Base-by-base conservation (phyloP, 1,140 invertebrate species). In the Frieseomelitta varia region DNA sequence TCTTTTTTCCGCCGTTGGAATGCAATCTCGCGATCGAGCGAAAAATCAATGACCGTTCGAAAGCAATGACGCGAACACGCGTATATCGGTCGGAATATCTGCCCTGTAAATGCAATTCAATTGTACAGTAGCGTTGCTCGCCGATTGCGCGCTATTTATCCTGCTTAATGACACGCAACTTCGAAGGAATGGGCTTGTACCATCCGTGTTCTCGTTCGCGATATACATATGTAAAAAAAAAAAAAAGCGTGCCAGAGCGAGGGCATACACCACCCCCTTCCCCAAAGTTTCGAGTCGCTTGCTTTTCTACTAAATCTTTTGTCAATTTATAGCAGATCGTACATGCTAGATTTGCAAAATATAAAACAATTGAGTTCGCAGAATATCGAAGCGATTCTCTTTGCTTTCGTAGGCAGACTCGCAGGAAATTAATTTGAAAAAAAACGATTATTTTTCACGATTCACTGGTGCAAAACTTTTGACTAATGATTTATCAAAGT, bases 31-130 rank as follows among this genome's bases (percentile, higher is more conserved):
- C 72, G 71, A 76, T 61, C 74, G 58, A 39, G 34, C 56, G 58
- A 77, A 77, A 77, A 77, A 77, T 77, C 75, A 24, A 63, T 77
- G 34, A 24, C 51, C 21, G 51, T 74, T 56, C 72, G 72, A 74
- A 55, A 74, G 19, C 72, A 74, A 74, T 55, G 72, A 74, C 51
- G 53, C 51, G 51, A 21, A 30, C 51, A 30, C n/a, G 17, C 21
- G 74, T 58, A 58, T 55, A 65, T 47, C 74, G 56, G 21, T 15
- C 19, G 51, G 71, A 73, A 61, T 47, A 61, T 27, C 75, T 27
- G 27, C 17, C 75, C 27, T 47, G 58, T 63, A 74, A 74, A 74
- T 74, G 58, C 30, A 17, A 76, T 76, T 76, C 58, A 76, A 61
- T 76, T 61, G 74, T 39, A 63, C 56, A 14, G 14, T n/a, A 56